Evolutionary conservation across 1,140 invertebrate genomes (phyloP), one percentile per base, ranked within the genome.

Genomic region (Dolichoris vasculosae): DNA sequence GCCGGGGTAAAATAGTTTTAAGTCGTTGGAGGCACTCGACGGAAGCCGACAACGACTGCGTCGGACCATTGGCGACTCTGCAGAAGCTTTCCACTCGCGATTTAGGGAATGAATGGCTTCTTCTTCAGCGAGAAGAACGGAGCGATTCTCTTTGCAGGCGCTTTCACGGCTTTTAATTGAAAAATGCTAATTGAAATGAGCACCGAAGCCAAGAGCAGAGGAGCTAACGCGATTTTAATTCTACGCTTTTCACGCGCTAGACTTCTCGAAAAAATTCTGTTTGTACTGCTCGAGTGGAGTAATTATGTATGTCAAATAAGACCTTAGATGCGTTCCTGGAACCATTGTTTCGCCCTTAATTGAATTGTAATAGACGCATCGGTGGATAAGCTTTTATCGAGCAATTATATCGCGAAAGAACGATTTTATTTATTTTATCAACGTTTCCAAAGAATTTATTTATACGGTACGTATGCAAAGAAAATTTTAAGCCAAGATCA

Each of bases 171-270:
- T 79, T 75, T 85, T 85, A 85, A 85, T 85, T 85, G 83, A 85
- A 85, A 85, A 85, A 85, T 85, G 83, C 83, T 85, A 80, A 85
- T 85, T 85, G 83, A 80, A 85, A 80, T 40, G 82, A 64, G 71
- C 35, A 43, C 30, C 35, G 3, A 8, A n/a, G 78, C 59, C 43
- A 38, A 55, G 81, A 64, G 26, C n/a, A 6, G 35, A 59, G 9
- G 59, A 35, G 59, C 51, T 83, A 83, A 83, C 40, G 73, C 40
- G 38, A 83, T 77, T 84, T 79, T 84, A 55, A 78, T 84, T 71
- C 63, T 46, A 20, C 30, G 78, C 71, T 82, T 82, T 82, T 82
- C 55, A 86, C 48, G 67, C 73, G 48, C 51, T 59, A 40, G 48
- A 38, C n/a, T 26, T 0, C 20, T 84, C 59, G 30, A 38, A 80